These are phyloP conservation scores for Drosophila cardini DNA, from an alignment of 1,140 invertebrate genomes.

Conservation along the genomic window DNA sequence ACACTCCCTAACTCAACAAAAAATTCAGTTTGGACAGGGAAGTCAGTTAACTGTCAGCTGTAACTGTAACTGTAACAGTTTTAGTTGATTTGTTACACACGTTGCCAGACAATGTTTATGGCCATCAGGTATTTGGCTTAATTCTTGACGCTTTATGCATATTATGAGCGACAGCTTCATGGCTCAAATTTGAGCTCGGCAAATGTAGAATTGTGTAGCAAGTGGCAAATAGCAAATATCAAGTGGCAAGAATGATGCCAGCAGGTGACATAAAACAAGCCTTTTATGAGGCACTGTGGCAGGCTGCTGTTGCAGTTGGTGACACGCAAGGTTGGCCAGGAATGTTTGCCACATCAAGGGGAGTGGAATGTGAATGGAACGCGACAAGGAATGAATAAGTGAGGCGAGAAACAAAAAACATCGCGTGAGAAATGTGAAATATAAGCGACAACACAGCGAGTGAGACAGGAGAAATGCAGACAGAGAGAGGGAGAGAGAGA, in stretches of 20 bases:
- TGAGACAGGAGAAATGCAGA: too few relatives aligned
- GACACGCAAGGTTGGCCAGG: slow-evolving; percentile 64
- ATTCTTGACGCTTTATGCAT: slow-evolving; percentile 63
- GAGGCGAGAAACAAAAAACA: slow-evolving; percentile 38
- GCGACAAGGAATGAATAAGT: slow-evolving; percentile 41
- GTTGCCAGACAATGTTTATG: slow-evolving; percentile 35
- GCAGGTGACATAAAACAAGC: slow-evolving; percentile 79
- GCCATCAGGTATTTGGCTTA: slow-evolving; percentile 45
- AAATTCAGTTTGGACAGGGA: slow-evolving; percentile 18
- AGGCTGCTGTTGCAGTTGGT: slow-evolving; percentile 68
- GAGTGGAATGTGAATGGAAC: slow-evolving; percentile 42
- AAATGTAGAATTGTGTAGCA: not conserved
- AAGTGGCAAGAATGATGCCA: slow-evolving; percentile 30
- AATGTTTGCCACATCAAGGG: slow-evolving; percentile 38
- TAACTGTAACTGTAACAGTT: slow-evolving; percentile 12
- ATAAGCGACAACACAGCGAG: slow-evolving; percentile 23
- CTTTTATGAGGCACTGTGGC: slow-evolving; percentile 67
- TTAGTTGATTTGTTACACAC: slow-evolving; percentile 26
- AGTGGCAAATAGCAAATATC: not conserved
- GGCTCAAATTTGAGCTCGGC: slow-evolving; percentile 13
- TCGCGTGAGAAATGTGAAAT: slow-evolving; percentile 60
- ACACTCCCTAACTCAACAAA: not conserved
- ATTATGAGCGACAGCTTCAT: slow-evolving; percentile 54
- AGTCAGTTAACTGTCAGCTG: slow-evolving; percentile 31
- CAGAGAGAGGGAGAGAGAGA: not conserved